Percentiles rank a stretch among this genome's conserved stretches.
Evolutionary conservation across 2,797 vertebrate genomes (phyloP).

Genomic region (Sus cebifrons): DNA sequence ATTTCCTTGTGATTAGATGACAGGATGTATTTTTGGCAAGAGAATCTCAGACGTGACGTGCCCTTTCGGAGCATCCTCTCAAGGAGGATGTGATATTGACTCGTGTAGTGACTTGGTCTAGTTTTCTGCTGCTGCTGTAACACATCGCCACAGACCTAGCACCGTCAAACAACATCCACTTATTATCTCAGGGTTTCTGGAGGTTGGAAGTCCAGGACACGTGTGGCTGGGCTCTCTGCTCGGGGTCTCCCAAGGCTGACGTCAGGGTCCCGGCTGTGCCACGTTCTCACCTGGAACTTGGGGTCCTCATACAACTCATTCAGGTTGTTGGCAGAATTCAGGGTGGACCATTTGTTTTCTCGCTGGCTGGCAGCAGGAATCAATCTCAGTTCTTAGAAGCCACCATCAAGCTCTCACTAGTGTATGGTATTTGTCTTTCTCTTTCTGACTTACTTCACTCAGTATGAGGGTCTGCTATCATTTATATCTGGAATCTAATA

Average conservation of each 20-base stretch:
- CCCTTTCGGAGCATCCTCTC: background rate
- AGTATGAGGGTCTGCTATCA: too few relatives aligned
- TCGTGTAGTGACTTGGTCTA: background rate
- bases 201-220: background rate
- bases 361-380: background rate
- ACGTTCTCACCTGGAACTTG: background rate
- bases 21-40: background rate
- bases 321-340: background rate
- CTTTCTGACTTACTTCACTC: too few relatives aligned
- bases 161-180: background rate
- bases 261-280: background rate
- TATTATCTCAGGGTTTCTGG: background rate
- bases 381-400: background rate
- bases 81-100: background rate
- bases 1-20: slow-evolving; percentile 50
- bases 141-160: background rate
- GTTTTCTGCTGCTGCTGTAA: background rate
- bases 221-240: background rate
- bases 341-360: background rate
- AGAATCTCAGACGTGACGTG: background rate
- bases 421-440: too few relatives aligned
- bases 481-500: too few relatives aligned
- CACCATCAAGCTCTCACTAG: background rate
- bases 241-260: background rate
- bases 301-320: background rate